Conservation (phyloP, 2,888 invertebrate species). For the Pilophorus perplexus region DNA sequence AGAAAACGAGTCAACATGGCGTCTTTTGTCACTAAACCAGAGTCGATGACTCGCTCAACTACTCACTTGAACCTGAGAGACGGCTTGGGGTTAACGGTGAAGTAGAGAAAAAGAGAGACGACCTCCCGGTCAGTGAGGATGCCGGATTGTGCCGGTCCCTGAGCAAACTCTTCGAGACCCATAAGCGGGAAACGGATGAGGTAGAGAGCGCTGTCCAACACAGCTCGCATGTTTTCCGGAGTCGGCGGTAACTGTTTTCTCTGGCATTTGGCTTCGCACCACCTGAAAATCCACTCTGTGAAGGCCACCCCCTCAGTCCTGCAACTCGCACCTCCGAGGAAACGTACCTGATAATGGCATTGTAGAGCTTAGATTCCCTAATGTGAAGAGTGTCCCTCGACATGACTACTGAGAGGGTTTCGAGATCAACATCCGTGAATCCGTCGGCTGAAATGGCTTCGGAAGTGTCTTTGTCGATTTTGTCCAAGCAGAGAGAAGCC, state of each 20-base stretch:
- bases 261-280: constrained; percentile 73
- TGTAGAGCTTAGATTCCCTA: constrained; percentile 73
- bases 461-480: constrained; percentile 78
- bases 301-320: too few species aligned
- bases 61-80: constrained; percentile 62
- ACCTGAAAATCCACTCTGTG: constrained; percentile 53
- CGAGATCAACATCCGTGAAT: constrained; percentile 77
- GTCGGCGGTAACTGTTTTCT: constrained; percentile 64
- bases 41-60: too few species aligned
- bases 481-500: constrained; percentile 75
- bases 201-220: constrained; percentile 67
- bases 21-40: too few species aligned
- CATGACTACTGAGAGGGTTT: constrained; percentile 72
- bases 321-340: neutral
- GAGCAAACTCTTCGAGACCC: constrained; percentile 81
- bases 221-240: constrained; percentile 66
- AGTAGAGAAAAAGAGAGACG: constrained; percentile 68
- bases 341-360: constrained; percentile 62
- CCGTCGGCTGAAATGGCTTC: constrained; percentile 77
- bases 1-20: neutral
- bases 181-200: constrained; percentile 78
- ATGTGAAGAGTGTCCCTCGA: constrained; percentile 76
- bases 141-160: constrained; percentile 71
- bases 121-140: constrained; percentile 73
- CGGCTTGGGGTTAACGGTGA: constrained; percentile 74